These are phyloP conservation scores for Drosophila cyrtoloma DNA, from an alignment of 2,888 invertebrate species.

Conservation along the genomic window DNA sequence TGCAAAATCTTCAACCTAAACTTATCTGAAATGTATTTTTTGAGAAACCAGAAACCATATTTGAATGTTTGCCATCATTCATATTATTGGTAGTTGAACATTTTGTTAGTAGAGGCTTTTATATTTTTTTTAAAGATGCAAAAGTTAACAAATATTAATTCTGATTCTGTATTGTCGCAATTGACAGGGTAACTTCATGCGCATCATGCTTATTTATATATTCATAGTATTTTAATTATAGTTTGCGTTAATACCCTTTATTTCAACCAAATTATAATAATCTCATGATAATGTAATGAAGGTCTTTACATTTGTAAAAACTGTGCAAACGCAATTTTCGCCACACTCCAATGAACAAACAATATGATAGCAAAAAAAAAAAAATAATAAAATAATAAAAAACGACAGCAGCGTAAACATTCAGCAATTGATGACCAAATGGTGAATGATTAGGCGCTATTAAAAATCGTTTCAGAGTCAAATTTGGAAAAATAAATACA, in stretches of 20 bases:
- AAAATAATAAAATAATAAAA: background rate
- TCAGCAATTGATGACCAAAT: conserved; percentile 44
- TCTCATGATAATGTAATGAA: conserved; percentile 40
- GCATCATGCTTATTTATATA: background rate
- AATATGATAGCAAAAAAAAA: conserved; percentile 12
- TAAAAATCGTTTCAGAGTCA: conserved; percentile 64
- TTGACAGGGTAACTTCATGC: background rate
- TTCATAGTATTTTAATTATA: conserved; percentile 3
- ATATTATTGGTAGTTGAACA: background rate
- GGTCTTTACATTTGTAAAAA: conserved; percentile 55
- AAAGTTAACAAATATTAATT: background rate
- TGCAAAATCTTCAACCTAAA: background rate
- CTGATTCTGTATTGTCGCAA: background rate
- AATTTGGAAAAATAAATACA: conserved; percentile 27
- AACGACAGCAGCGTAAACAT: conserved; percentile 12
- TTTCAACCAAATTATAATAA: conserved; percentile 34
- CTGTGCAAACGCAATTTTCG: conserved; percentile 58
- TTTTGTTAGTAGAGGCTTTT: background rate
- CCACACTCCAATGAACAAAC: conserved; percentile 64
- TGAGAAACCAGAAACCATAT: too few species aligned
- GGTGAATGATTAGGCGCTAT: conserved; percentile 62
- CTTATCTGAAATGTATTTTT: background rate
- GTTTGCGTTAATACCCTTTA: conserved; percentile 2
- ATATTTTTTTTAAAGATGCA: background rate
- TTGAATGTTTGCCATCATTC: background rate